phyloP scores from a whole-genome alignment of 2,113 vertebrate species.

The Gracilinanus agilis region DNA sequence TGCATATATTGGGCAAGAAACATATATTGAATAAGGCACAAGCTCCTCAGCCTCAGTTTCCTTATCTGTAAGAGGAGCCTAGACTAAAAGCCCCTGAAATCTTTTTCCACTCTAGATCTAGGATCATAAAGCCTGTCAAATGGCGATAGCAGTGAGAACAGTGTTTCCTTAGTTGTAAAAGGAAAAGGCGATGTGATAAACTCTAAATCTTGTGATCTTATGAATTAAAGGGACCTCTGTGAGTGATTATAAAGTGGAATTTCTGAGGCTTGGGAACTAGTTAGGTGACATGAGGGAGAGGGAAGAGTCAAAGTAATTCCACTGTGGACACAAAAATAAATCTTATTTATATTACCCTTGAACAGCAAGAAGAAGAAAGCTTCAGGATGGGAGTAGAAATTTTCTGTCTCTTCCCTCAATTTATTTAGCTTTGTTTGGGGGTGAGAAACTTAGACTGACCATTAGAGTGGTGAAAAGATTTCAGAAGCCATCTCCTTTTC shows the following conservation, averaged over 20 bases:
- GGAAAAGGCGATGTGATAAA: neutral
- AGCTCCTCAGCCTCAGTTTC: neutral
- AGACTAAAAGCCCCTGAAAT: too few species aligned
- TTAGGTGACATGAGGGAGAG: neutral
- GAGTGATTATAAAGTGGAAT: neutral
- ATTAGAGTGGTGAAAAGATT: neutral
- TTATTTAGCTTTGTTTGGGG: slow-evolving; percentile 10
- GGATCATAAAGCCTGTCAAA: neutral
- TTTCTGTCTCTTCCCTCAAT: neutral
- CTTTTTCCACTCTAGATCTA: neutral
- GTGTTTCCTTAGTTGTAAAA: neutral
- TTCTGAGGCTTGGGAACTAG: too few species aligned
- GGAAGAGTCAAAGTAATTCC: too few species aligned
- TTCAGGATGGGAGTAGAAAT: slow-evolving; percentile 35
- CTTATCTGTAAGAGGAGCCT: too few species aligned
- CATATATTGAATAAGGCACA: neutral
- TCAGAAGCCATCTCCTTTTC: slow-evolving; percentile 1
- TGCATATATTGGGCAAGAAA: neutral
- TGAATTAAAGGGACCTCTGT: neutral
- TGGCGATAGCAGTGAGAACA: neutral
- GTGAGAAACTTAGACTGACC: neutral
- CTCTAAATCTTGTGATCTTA: neutral
- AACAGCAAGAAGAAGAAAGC: neutral
- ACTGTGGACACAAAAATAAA: neutral
- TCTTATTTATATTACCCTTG: neutral